phyloP scores from a whole-genome alignment of 2,888 invertebrate species.

The Syrphus vitripennis region DNA sequence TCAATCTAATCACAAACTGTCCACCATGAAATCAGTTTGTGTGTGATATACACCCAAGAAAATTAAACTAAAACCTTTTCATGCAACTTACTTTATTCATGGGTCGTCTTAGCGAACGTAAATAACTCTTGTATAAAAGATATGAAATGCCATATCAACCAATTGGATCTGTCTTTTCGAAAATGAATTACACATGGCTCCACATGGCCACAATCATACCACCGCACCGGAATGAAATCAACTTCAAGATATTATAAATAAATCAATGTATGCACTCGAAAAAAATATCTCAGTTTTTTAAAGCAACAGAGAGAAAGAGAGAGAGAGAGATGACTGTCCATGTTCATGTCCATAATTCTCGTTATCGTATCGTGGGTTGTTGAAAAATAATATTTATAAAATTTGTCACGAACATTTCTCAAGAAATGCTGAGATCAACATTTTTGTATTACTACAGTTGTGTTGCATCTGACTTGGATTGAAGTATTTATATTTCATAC shows the following conservation, averaged over 20 bases:
- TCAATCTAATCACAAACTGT: conserved; percentile 68
- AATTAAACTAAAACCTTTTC: neutral
- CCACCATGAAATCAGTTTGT: conserved; percentile 22
- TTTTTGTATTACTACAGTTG: neutral
- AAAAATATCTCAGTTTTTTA: neutral
- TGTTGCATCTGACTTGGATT: conserved; percentile 26
- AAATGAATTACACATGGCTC: conserved; percentile 60
- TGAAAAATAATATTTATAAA: conserved; percentile 59
- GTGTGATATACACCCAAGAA: conserved; percentile 1
- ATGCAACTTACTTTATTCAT: conserved; percentile 27
- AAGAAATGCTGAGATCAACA: conserved; percentile 42
- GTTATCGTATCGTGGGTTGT: conserved; percentile 62
- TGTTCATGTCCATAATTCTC: conserved; percentile 55
- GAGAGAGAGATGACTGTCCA: neutral
- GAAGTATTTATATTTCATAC: conserved; percentile 3
- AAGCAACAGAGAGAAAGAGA: no score
- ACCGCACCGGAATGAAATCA: neutral
- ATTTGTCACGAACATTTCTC: conserved; percentile 68
- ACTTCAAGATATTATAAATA: conserved; percentile 38
- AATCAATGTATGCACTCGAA: conserved; percentile 61
- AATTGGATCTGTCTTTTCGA: conserved; percentile 53
- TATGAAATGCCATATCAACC: conserved; percentile 38
- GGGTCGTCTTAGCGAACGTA: conserved; percentile 44
- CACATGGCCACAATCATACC: neutral
- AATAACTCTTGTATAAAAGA: conserved; percentile 57